phyloP scores from a whole-genome alignment of 2,113 vertebrate genomes.

The Labeo catla region DNA sequence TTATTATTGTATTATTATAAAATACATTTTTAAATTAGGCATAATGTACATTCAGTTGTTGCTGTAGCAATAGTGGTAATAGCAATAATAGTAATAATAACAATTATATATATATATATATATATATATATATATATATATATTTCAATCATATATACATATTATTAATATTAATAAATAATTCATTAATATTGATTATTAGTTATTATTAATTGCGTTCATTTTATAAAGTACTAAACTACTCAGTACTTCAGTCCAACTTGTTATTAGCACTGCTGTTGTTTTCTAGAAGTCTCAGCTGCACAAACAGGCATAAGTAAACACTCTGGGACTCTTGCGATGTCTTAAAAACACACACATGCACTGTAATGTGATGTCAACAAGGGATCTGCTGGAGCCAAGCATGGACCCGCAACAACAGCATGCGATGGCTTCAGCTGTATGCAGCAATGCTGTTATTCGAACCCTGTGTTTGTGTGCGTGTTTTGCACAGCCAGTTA shows the following conservation, averaged over 20 bases:
- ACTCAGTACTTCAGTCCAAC: neutral
- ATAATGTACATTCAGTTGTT: too few species aligned
- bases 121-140: too few species aligned
- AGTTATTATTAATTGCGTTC: neutral
- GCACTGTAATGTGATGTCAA: slow-evolving; percentile 1
- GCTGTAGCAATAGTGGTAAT: too few species aligned
- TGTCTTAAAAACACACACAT: slow-evolving; percentile 12
- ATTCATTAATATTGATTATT: too few species aligned
- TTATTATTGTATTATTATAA: too few species aligned
- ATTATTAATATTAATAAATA: too few species aligned
- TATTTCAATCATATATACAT: neutral
- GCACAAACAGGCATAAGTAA: neutral
- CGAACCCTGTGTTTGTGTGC: neutral
- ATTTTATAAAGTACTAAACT: neutral
- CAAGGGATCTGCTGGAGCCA: neutral
- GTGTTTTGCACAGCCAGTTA: slow-evolving; percentile 1
- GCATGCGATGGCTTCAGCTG: neutral
- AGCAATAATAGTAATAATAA: too few species aligned
- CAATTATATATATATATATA: too few species aligned
- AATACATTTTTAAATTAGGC: too few species aligned
- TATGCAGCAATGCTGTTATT: neutral
- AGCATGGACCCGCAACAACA: slow-evolving; percentile 1
- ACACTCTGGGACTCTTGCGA: slow-evolving; percentile 17
- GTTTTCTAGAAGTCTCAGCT: neutral
- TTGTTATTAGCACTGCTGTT: neutral